A percentile compares a stretch with the other conserved stretches of the same genome.
phyloP scores from a whole-genome alignment of 2,888 invertebrate genomes.

The Microctonus brassicae region DNA sequence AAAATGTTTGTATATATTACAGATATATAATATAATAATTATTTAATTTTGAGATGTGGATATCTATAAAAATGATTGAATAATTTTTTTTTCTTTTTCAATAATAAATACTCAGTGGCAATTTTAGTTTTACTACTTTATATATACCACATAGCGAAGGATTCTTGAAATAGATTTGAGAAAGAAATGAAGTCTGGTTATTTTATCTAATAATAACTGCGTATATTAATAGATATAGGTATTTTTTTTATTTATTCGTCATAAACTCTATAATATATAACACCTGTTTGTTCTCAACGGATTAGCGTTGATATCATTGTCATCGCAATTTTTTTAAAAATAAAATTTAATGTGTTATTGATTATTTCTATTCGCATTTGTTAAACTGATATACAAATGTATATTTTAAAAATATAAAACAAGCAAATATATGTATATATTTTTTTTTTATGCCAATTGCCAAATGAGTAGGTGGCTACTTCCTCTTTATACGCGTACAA shows the following conservation, averaged over 20 bases:
- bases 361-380: neutral
- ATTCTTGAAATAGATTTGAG: constrained; percentile 20
- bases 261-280: neutral
- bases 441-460: neutral
- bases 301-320: constrained; percentile 20
- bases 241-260: neutral
- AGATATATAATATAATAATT: too few relatives aligned
- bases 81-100: neutral
- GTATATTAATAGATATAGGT: neutral
- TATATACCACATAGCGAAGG: neutral
- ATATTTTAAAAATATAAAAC: neutral
- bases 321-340: constrained; percentile 2
- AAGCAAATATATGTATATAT: neutral
- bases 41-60: neutral
- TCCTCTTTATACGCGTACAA: constrained; percentile 23
- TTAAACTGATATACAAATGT: neutral
- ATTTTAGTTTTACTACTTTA: neutral
- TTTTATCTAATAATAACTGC: constrained; percentile 9
- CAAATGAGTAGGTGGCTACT: constrained; percentile 39
- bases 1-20: too few relatives aligned
- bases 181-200: constrained; percentile 16
- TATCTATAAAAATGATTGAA: neutral
- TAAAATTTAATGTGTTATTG: neutral
- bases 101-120: neutral
- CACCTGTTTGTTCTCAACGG: constrained; percentile 4